phyloP scores from a whole-genome alignment of 2,797 vertebrate species.

The Clamator glandarius region DNA sequence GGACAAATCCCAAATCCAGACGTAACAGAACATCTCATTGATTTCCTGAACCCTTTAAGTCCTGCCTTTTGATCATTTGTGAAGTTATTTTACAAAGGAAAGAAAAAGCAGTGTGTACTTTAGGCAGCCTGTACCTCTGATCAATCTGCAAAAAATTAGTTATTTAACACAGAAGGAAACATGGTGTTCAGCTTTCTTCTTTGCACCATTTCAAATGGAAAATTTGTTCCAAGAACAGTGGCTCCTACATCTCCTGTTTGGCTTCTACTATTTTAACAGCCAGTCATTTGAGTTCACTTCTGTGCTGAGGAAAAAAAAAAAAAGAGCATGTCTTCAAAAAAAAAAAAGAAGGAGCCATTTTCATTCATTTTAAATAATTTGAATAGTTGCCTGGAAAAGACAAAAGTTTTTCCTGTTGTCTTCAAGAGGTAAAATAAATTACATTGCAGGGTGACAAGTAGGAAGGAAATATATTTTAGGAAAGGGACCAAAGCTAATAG shows the following conservation, averaged over 20 bases:
- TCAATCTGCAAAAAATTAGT: not conserved
- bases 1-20: not conserved
- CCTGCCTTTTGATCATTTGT: not conserved
- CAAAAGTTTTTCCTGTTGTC: not conserved
- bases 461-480: slow-evolving; percentile 1
- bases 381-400: slow-evolving; percentile 10
- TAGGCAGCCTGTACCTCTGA: not conserved
- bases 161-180: not conserved
- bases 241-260: not conserved
- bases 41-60: not conserved
- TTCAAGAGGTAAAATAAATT: not conserved
- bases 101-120: not conserved
- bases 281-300: not conserved
- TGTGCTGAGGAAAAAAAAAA: not conserved
- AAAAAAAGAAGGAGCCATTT: slow-evolving; percentile 4
- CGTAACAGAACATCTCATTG: not conserved
- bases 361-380: slow-evolving; percentile 8
- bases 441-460: not conserved
- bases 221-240: not conserved
- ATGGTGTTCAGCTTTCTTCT: not conserved
- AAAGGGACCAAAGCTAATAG: not conserved
- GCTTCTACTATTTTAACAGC: not conserved
- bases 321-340: not conserved
- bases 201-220: not conserved
- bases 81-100: not conserved